phyloP scores from a whole-genome alignment of 2,888 invertebrate species.

The Oscheius sp. region DNA sequence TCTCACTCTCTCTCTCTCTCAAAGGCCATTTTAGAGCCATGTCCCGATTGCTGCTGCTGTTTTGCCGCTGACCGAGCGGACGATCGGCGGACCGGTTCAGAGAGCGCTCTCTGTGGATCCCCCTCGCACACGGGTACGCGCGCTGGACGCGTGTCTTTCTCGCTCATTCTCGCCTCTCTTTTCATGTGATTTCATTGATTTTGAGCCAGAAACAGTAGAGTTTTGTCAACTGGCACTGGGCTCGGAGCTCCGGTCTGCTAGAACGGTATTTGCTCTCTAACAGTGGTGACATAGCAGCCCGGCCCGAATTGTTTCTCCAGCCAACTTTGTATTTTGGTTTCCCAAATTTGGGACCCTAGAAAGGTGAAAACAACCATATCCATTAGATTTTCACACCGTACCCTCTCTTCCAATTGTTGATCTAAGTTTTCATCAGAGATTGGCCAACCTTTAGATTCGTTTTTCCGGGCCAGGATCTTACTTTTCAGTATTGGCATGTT shows the following conservation, averaged over 20 bases:
- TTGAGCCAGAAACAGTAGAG: background rate
- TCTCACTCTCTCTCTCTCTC: too few relatives aligned
- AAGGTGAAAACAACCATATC: too few relatives aligned
- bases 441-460: background rate
- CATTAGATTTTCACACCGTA: too few relatives aligned
- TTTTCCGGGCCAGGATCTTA: background rate
- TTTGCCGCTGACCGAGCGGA: slow-evolving; percentile 9
- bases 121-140: slow-evolving; percentile 4
- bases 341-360: background rate
- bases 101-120: slow-evolving; percentile 14
- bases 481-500: background rate
- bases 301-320: slow-evolving; percentile 19
- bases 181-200: background rate
- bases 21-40: background rate
- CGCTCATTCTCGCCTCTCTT: slow-evolving; percentile 2
- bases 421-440: background rate
- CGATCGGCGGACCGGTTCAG: slow-evolving; percentile 24
- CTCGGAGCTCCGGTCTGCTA: background rate
- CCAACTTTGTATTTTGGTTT: slow-evolving; percentile 3
- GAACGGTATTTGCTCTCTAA: background rate
- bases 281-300: background rate
- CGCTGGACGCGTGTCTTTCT: slow-evolving; percentile 28
- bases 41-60: background rate
- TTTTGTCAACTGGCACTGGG: background rate
- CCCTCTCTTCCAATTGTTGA: background rate